Base-by-base conservation (phyloP, 2,888 invertebrate species). In the Parnassius glacialis region DNA sequence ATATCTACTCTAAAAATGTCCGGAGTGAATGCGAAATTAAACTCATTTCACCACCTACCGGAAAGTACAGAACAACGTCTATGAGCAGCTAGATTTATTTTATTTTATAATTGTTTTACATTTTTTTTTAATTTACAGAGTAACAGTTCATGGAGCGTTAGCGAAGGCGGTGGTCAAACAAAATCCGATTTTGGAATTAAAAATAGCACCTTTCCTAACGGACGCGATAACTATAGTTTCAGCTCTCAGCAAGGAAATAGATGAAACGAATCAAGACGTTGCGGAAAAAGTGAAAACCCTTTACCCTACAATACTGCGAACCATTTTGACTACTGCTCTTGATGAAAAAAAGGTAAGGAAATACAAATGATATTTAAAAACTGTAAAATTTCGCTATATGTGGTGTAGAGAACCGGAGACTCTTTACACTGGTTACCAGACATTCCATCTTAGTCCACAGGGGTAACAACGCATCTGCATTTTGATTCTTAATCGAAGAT, bases 111-210 rank as follows among this genome's bases (percentile, higher is more conserved):
- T 2, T 1, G 1, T n/a, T 53, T 9, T 9, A 7, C n/a, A 53
- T 53, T n/a, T 13, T 13, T 48, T 13, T 48, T 48, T 48, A 9
- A 10, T 56, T 57, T 79, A 13, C 71, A 91, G 91, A 57, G 84
- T 91, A 72, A 85, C 88, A 48, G 74, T 88, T 7, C 91, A 92
- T 65, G 90, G 90, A 10, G 85, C 89, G 0, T 64, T 92, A 64
- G 90, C 92, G 2, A 90, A 87, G 66, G 90, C 90, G 69, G 84
- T 92, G 9, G 83, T 92, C 0, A 83, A 81, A 25, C 90, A 90
- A 62, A 92, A 90, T 64, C 68, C 80, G 0, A 81, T 92, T 1
- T 68, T 92, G 2, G 83, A 88, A 55, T 85, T 75, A 62, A 91
- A 91, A 68, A 79, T 92, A 52, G 71, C 84, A 0, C 89, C 92